A percentile compares a stretch with the other conserved stretches of the same genome.
These are phyloP conservation scores for Mamestra brassicae DNA, from an alignment of 2,888 invertebrate species.

Conservation along the genomic window DNA sequence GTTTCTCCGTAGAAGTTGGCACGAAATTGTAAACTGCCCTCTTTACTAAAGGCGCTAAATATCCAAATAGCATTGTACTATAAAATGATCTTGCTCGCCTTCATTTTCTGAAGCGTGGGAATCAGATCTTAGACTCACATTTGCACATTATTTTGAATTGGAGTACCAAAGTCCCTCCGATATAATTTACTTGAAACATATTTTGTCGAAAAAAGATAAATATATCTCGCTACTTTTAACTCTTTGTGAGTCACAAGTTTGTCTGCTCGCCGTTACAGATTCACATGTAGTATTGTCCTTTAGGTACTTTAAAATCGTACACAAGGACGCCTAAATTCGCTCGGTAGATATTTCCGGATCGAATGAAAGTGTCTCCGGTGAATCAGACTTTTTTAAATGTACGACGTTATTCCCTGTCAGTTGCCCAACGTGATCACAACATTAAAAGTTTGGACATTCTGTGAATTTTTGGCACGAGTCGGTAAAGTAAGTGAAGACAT, in stretches of 20 bases:
- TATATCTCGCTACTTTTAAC: slow-evolving; percentile 50
- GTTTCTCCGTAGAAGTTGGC: slow-evolving; percentile 87
- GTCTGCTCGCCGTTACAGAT: slow-evolving; percentile 75
- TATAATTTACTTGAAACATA: slow-evolving; percentile 68
- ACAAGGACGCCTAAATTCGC: slow-evolving; percentile 89
- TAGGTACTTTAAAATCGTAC: slow-evolving; percentile 82
- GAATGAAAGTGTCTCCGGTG: slow-evolving; percentile 86
- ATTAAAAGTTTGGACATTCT: slow-evolving; percentile 82
- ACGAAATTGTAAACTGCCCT: slow-evolving; percentile 90
- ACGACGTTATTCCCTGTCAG: slow-evolving; percentile 85
- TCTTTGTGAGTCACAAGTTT: slow-evolving; percentile 73
- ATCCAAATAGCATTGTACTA: slow-evolving; percentile 76
- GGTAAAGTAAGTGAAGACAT: slow-evolving; percentile 71
- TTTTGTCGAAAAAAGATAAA: slow-evolving; percentile 68
- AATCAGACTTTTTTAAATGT: slow-evolving; percentile 86
- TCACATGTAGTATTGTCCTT: slow-evolving; percentile 84
- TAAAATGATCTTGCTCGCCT: slow-evolving; percentile 64
- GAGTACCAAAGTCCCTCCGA: slow-evolving; percentile 9
- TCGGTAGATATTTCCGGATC: slow-evolving; percentile 87
- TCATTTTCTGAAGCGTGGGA: slow-evolving; percentile 64
- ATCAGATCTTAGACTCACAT: slow-evolving; percentile 55
- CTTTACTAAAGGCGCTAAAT: slow-evolving; percentile 86
- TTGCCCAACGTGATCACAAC: slow-evolving; percentile 79
- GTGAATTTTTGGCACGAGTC: slow-evolving; percentile 80
- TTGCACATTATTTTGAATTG: slow-evolving; percentile 30